Evolutionary conservation across 2,113 vertebrate species (phyloP), one percentile per base, ranked within the genome.

Genomic region (Spilogale gracilis): DNA sequence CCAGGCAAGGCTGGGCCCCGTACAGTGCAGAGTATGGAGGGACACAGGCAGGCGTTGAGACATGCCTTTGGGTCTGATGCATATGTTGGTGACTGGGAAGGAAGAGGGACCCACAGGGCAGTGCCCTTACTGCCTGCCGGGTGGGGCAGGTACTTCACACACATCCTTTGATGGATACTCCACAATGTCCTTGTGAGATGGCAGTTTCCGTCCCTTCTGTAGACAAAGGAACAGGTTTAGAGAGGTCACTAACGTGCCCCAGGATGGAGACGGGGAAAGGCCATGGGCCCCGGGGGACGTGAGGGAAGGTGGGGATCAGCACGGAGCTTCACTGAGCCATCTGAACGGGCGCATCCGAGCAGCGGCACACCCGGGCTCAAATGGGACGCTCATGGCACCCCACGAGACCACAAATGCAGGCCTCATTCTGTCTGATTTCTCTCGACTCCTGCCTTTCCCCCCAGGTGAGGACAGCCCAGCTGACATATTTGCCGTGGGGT

Each of bases 401-500:
- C 0, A 0, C 2, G 7, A 16, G 3, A 7, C 5, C 0, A 11
- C 12, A 0, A 0, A 2, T 0, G 3, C n/a, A 13, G 4, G 54
- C 8, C 58, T 0, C 1, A 1, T n/a, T 0, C 0, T 14, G 21
- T 23, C 84, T 96, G 61, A 93, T 4, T 13, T 56, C 78, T 25
- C 32, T 27, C 0, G 0, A 87, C 58, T 92, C 81, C 71, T 0
- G 30, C 58, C 38, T 48, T 73, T 16, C n/a, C 65, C 65, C 43
- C 74, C 85, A 99, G 99, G 98, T 93, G 98, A 98, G 25, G 96
- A 88, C 97, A 97, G 96, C 96, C 98, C 99, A 2, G 98, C 98
- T 94, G 99, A 99, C 71, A 97, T 99, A 95, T 99, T 99, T 98
- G 99, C 99, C 23, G 98, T 99, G 86, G 99, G 99, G 56, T 99